Evolutionary conservation across 2,113 vertebrate genomes (phyloP).

Genomic region (Trochalopteron elliotii): DNA sequence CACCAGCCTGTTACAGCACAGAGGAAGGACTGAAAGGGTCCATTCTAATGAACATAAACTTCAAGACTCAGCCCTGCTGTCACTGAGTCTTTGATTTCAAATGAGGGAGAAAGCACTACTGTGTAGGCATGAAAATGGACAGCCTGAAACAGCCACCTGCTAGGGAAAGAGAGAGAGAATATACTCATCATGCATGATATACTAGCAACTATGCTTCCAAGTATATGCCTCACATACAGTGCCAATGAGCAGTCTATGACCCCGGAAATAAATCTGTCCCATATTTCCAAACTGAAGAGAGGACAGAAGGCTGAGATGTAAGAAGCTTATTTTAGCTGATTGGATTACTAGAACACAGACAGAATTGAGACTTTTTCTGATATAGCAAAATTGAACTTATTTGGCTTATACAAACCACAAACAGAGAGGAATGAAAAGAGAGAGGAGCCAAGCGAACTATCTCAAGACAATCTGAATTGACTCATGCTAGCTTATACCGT

Average conservation of each 20-base stretch:
- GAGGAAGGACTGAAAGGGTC: constrained; percentile 29
- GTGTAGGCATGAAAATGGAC: constrained; percentile 24
- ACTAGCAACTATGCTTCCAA: not conserved
- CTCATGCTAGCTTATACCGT: not conserved
- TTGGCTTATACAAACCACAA: not conserved
- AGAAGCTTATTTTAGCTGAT: constrained; percentile 40
- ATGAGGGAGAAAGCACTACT: constrained; percentile 33
- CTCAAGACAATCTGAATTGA: not conserved
- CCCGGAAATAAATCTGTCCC: not conserved
- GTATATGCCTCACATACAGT: not conserved
- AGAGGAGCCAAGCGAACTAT: not conserved
- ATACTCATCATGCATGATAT: not conserved
- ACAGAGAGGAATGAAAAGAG: not conserved
- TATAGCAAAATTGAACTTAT: not conserved
- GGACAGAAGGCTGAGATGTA: constrained; percentile 29
- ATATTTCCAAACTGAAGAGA: not conserved
- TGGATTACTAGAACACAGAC: not conserved
- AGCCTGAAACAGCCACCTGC: constrained; percentile 52
- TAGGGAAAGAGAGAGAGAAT: not conserved
- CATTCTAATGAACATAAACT: constrained; percentile 27
- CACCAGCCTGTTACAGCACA: constrained; percentile 4
- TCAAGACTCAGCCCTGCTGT: constrained; percentile 20
- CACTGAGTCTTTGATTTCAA: constrained; percentile 43
- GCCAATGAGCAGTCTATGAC: not conserved
- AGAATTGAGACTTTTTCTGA: constrained; percentile 14